Conservation (phyloP, 2,888 invertebrate genomes). For the Drosophila meridiana region DNA sequence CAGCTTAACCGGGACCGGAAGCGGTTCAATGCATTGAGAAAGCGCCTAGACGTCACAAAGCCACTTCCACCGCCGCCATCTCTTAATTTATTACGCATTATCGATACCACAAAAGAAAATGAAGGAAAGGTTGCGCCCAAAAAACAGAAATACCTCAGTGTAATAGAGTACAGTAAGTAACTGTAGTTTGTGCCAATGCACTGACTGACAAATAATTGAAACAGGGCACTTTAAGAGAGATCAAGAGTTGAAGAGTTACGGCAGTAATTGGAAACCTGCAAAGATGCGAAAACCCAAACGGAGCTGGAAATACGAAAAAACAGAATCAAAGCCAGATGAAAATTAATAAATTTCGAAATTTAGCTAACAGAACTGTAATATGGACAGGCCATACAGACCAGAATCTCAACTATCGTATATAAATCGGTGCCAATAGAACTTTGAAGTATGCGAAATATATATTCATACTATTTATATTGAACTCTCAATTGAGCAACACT, state of each 20-base stretch:
- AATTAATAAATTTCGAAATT: not conserved
- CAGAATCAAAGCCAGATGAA: not conserved
- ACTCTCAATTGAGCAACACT: not conserved
- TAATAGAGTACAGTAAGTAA: constrained; percentile 8
- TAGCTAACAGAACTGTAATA: not conserved
- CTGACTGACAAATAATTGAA: not conserved
- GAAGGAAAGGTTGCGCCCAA: not conserved
- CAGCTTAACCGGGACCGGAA: not conserved
- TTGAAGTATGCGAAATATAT: not conserved
- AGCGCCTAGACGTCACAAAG: not conserved
- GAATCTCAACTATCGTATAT: not conserved
- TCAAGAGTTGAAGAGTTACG: not conserved
- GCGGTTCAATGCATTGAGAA: not conserved
- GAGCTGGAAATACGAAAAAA: not conserved
- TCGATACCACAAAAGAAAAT: not conserved
- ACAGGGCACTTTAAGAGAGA: constrained; percentile 1
- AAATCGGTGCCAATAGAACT: not conserved
- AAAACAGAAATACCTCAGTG: not conserved
- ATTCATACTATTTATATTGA: not conserved
- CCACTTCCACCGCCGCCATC: not conserved
- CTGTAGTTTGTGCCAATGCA: not conserved
- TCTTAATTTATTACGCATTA: not conserved
- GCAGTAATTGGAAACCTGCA: not conserved
- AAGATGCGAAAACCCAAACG: not conserved
- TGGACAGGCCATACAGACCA: not conserved